Conservation (phyloP, 2,797 vertebrate genomes). For the Muscicapa striata region DNA sequence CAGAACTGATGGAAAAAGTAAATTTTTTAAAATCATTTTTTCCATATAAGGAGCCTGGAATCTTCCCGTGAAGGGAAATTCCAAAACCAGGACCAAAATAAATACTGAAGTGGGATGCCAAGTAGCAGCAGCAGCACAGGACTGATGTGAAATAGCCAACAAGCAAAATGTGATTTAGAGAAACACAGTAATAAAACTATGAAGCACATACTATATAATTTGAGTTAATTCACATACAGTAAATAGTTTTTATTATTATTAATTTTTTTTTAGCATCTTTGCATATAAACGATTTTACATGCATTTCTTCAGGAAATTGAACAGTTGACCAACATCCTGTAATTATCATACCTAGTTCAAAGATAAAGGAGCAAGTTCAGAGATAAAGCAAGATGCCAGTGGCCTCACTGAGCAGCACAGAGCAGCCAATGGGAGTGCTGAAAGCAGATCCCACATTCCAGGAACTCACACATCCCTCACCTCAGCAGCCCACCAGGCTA, state of each 20-base stretch:
- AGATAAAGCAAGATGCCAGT: not conserved
- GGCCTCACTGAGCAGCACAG: not conserved
- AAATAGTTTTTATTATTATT: not conserved
- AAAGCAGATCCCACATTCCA: not conserved
- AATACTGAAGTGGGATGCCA: slow-evolving; percentile 44
- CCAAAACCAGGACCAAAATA: slow-evolving; percentile 61
- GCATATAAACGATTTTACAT: not conserved
- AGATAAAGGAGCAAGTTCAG: not conserved
- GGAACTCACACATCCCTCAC: not conserved
- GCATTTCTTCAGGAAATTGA: not conserved
- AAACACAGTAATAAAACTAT: not conserved
- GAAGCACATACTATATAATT: not conserved
- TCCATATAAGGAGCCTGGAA: slow-evolving; percentile 34
- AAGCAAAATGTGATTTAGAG: not conserved
- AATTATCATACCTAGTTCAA: not conserved
- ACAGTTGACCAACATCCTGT: not conserved
- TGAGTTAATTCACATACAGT: not conserved
- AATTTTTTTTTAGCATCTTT: not conserved
- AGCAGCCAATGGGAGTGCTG: not conserved
- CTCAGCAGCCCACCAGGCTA: not conserved
- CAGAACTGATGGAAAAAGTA: not conserved
- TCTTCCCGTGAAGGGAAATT: slow-evolving; percentile 57
- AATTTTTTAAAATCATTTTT: not conserved
- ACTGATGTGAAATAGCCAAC: slow-evolving; percentile 18
- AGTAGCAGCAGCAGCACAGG: slow-evolving; percentile 9